These are phyloP conservation scores for Ameiurus melas DNA, from an alignment of 2,113 vertebrate genomes.

Conservation along the genomic window DNA sequence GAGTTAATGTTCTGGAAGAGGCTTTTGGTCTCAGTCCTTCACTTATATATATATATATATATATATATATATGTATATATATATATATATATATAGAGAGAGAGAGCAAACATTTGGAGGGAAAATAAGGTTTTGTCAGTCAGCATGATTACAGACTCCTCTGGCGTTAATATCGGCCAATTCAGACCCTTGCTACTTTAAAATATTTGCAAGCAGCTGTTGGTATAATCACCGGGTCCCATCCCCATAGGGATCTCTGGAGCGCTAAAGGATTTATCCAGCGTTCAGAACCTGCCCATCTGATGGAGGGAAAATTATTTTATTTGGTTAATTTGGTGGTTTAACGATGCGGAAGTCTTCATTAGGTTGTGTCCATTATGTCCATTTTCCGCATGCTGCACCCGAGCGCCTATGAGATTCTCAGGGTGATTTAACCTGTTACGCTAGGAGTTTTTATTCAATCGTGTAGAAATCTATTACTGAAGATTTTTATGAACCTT, in stretches of 20 bases:
- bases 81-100: too few relatives aligned
- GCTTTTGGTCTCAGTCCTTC: not conserved
- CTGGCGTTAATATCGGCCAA: slow-evolving; percentile 42
- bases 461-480: not conserved
- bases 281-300: slow-evolving; percentile 61
- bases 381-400: slow-evolving; percentile 63
- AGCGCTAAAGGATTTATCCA: slow-evolving; percentile 61
- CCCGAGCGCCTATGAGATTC: slow-evolving; percentile 42
- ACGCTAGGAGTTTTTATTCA: not conserved
- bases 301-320: slow-evolving; percentile 62
- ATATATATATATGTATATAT: not conserved
- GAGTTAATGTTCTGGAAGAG: slow-evolving; percentile 27
- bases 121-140: slow-evolving; percentile 3
- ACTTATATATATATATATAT: not conserved
- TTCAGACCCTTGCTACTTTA: slow-evolving; percentile 21
- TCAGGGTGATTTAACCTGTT: slow-evolving; percentile 39
- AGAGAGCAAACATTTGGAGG: slow-evolving; percentile 9
- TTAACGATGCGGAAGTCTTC: slow-evolving; percentile 68
- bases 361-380: slow-evolving; percentile 66
- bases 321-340: slow-evolving; percentile 61
- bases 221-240: slow-evolving; percentile 54
- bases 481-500: not conserved
- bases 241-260: slow-evolving; percentile 58
- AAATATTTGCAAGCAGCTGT: slow-evolving; percentile 50
- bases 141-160: slow-evolving; percentile 18